Conservation (phyloP, 2,888 invertebrate species). For the Eristalis arbustorum region DNA sequence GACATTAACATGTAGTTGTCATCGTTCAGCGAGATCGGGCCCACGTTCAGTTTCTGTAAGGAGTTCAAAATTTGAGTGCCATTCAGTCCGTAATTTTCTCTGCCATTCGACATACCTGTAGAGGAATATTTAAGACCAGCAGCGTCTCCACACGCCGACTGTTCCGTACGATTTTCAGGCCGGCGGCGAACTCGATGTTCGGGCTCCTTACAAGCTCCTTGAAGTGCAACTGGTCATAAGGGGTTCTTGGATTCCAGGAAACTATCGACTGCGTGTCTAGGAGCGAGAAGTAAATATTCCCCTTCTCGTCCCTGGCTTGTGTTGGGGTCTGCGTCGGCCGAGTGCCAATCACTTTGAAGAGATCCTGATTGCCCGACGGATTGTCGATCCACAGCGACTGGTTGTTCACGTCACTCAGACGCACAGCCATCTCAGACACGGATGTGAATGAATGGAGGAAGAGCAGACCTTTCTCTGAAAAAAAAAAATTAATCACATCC, state of each 20-base stretch:
- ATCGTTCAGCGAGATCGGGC: not conserved
- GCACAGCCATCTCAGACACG: constrained; percentile 8
- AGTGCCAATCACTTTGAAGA: constrained; percentile 81
- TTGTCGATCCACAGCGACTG: constrained; percentile 77
- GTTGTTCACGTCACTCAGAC: constrained; percentile 24
- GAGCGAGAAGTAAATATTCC: constrained; percentile 81
- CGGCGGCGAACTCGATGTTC: not conserved
- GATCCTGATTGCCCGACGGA: constrained; percentile 79
- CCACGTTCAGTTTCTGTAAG: not conserved
- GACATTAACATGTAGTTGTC: not conserved
- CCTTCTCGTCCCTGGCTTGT: constrained; percentile 81
- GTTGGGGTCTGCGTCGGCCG: constrained; percentile 85
- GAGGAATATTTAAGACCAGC: not conserved
- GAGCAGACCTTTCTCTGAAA: constrained; percentile 19
- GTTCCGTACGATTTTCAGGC: not conserved
- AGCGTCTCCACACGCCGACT: not conserved
- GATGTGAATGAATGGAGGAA: constrained; percentile 41
- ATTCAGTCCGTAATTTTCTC: not conserved
- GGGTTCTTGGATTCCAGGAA: not conserved
- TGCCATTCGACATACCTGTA: not conserved
- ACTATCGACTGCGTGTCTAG: constrained; percentile 77
- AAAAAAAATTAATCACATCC: not conserved
- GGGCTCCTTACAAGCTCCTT: not conserved
- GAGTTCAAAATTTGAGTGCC: not conserved
- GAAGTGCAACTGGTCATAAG: not conserved